Percentiles rank a stretch among this genome's conserved stretches.
phyloP scores from a whole-genome alignment of 37 sponge, comb jelly and placozoan genomes.

The Bolinopsis microptera region DNA sequence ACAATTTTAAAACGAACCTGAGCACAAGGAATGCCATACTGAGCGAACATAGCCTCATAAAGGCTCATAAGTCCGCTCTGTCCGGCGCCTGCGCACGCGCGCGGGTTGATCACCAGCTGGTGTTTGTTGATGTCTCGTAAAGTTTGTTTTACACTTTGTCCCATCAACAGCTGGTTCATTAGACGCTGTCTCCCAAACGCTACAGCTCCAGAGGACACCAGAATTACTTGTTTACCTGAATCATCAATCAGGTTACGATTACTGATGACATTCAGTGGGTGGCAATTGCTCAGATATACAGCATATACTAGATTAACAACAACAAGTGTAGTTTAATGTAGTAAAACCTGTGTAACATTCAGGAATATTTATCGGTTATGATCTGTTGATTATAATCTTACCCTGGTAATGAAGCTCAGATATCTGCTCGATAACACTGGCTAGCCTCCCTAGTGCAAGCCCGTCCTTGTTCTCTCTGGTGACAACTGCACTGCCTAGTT shows the following conservation, averaged over 20 bases:
- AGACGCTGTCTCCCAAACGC: slow-evolving; percentile 80
- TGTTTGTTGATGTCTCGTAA: slow-evolving; percentile 65
- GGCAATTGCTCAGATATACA: no score
- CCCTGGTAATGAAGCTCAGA: slow-evolving; percentile 67
- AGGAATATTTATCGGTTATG: no score
- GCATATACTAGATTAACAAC: no score
- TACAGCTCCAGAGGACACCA: slow-evolving; percentile 91
- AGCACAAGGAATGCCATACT: slow-evolving; percentile 85
- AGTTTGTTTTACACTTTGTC: slow-evolving; percentile 72
- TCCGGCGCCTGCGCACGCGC: slow-evolving; percentile 88
- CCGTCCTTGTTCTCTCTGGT: slow-evolving; percentile 80
- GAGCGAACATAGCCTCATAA: slow-evolving; percentile 89
- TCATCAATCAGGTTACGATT: no score
- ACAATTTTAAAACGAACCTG: no score
- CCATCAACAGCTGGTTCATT: slow-evolving; percentile 72
- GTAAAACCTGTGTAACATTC: no score
- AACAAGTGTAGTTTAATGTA: no score
- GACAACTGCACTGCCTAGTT: slow-evolving; percentile 85
- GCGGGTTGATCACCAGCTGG: slow-evolving; percentile 73
- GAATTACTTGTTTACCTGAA: slow-evolving; percentile 76
- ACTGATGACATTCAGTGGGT: no score
- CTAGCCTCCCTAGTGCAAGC: slow-evolving; percentile 82
- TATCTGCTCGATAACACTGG: slow-evolving; percentile 83
- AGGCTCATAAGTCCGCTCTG: slow-evolving; percentile 90
- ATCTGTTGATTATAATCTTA: no score